These are phyloP conservation scores for Aproaerema taeniolella DNA, from an alignment of 2,888 invertebrate species.

Conservation along the genomic window DNA sequence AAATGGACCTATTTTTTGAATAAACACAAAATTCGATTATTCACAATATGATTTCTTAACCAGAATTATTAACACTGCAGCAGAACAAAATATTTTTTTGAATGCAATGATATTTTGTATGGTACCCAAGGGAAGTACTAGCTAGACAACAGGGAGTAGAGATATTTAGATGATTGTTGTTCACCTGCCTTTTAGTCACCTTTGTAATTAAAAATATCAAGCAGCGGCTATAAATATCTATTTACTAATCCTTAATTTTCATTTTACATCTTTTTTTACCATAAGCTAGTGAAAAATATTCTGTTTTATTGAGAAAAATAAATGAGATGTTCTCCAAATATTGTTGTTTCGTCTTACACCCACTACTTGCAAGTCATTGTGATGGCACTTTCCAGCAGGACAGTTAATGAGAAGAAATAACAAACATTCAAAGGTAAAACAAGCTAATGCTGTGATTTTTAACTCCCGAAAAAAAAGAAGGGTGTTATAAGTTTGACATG, in stretches of 20 bases:
- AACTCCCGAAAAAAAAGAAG: too few relatives aligned
- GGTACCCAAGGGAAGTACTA: neutral
- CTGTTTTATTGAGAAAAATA: slow-evolving; percentile 73
- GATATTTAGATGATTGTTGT: slow-evolving; percentile 4
- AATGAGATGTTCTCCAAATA: slow-evolving; percentile 61
- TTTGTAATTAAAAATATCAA: slow-evolving; percentile 34
- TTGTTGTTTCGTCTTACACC: slow-evolving; percentile 48
- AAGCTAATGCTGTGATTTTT: neutral
- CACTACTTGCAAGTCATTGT: slow-evolving; percentile 53
- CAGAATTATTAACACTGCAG: slow-evolving; percentile 22
- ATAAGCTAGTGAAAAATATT: slow-evolving; percentile 71
- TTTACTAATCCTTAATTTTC: slow-evolving; percentile 50
- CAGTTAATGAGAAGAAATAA: slow-evolving; percentile 4
- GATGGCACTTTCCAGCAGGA: slow-evolving; percentile 53
- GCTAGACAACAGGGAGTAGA: neutral
- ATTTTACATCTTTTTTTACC: slow-evolving; percentile 58
- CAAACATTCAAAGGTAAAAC: neutral
- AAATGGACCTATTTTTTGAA: slow-evolving; percentile 65
- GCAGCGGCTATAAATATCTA: slow-evolving; percentile 44
- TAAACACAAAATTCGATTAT: slow-evolving; percentile 50
- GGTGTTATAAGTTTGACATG: too few relatives aligned
- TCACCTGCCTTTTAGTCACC: slow-evolving; percentile 14
- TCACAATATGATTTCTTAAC: slow-evolving; percentile 37
- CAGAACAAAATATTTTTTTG: neutral
- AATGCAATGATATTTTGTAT: neutral